Conservation (phyloP, 1,140 invertebrate genomes). For the Medauroidea extradentata region DNA sequence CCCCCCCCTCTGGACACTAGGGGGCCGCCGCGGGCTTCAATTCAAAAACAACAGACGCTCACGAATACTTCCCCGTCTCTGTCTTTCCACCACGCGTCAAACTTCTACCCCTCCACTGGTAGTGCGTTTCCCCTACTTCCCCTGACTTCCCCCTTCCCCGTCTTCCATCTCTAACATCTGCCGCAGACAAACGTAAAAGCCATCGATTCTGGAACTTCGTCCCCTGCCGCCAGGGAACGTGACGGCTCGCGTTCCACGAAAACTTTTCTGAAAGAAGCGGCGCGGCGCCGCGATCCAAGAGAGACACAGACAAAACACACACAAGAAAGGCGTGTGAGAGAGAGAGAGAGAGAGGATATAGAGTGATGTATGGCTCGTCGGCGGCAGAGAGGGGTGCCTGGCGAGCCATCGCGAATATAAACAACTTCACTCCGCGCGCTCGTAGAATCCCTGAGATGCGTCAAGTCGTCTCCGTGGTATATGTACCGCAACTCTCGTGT, state of each 20-base stretch:
- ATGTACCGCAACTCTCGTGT: no score
- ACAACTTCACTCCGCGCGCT: no score
- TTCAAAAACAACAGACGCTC: no score
- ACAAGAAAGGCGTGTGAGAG: background rate
- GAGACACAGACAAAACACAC: no score
- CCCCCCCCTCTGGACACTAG: constrained; percentile 13
- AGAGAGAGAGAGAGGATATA: background rate
- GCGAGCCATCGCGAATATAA: no score
- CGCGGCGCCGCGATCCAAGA: background rate
- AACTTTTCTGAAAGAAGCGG: background rate
- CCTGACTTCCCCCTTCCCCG: constrained; percentile 24
- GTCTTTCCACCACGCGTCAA: background rate
- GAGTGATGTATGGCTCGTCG: no score
- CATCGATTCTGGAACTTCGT: background rate
- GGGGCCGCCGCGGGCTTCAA: constrained; percentile 12
- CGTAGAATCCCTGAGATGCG: no score
- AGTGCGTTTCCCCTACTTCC: constrained; percentile 15
- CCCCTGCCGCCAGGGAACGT: background rate
- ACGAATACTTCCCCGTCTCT: background rate
- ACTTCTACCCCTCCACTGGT: background rate
- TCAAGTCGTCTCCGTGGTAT: no score
- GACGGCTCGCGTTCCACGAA: background rate
- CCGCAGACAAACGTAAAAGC: no score
- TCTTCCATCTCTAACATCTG: constrained; percentile 22
- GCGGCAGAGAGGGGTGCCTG: background rate